Conservation (phyloP, 1,140 invertebrate genomes). For the Euschistus heros region DNA sequence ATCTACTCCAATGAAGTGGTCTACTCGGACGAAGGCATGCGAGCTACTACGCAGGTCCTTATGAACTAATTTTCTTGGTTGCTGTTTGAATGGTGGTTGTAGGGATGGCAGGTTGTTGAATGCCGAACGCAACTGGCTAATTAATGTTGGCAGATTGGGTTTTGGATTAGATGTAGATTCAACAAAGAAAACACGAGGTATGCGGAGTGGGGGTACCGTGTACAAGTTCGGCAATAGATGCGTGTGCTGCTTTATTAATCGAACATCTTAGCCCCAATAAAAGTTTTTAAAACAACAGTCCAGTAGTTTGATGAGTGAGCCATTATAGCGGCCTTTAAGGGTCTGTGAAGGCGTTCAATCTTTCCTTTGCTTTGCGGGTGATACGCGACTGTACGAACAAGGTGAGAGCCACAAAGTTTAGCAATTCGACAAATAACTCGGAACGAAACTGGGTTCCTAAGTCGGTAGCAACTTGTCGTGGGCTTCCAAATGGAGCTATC, state of each 20-base stretch:
- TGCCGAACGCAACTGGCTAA: too few relatives aligned
- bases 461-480: conserved; percentile 35
- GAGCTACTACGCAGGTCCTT: too few relatives aligned
- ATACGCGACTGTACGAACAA: conserved; percentile 33
- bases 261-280: conserved; percentile 31
- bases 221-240: not conserved
- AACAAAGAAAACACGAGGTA: too few relatives aligned
- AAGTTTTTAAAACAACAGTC: conserved; percentile 31
- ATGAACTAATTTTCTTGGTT: too few relatives aligned
- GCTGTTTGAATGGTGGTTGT: too few relatives aligned
- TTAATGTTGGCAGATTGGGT: too few relatives aligned
- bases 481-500: conserved; percentile 35
- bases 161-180: too few relatives aligned
- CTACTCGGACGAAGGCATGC: not conserved
- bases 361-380: conserved; percentile 35
- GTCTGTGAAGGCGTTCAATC: conserved; percentile 16
- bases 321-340: conserved; percentile 36
- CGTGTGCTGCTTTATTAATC: not conserved
- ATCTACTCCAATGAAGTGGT: too few relatives aligned
- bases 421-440: conserved; percentile 30
- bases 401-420: conserved; percentile 27
- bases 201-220: too few relatives aligned
- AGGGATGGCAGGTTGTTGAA: too few relatives aligned
- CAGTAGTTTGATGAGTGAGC: conserved; percentile 25
- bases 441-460: conserved; percentile 34